These are phyloP conservation scores for Eolophus roseicapilla DNA, from an alignment of 2,113 vertebrate species.

Conservation along the genomic window DNA sequence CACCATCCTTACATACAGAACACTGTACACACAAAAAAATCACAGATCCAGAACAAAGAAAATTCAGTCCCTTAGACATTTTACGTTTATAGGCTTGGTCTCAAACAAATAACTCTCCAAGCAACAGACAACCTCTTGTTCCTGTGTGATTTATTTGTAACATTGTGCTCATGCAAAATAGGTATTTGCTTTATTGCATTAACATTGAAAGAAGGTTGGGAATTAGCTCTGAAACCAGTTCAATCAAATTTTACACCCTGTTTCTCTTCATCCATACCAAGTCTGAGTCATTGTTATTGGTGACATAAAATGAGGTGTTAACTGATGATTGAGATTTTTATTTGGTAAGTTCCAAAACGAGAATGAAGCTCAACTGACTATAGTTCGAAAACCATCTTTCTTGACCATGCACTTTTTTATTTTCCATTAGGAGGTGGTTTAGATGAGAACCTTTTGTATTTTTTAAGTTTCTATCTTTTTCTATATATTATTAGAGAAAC, in stretches of 20 bases:
- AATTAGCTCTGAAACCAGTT: constrained; percentile 54
- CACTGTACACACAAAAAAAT: constrained; percentile 75
- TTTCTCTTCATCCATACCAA: constrained; percentile 53
- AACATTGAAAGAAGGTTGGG: constrained; percentile 68
- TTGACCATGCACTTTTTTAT: constrained; percentile 73
- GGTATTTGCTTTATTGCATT: constrained; percentile 77
- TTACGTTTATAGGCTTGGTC: constrained; percentile 65
- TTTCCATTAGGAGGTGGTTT: constrained; percentile 57
- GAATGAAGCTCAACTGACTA: constrained; percentile 53
- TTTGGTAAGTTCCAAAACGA: constrained; percentile 46
- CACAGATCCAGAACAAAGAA: constrained; percentile 72
- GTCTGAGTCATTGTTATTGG: constrained; percentile 45
- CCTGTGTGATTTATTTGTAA: constrained; percentile 74
- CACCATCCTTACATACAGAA: constrained; percentile 76
- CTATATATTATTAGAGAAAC: constrained; percentile 61
- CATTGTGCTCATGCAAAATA: constrained; percentile 79
- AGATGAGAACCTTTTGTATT: constrained; percentile 32
- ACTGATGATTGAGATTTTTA: constrained; percentile 33
- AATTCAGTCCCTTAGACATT: constrained; percentile 57
- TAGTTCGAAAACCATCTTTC: constrained; percentile 55
- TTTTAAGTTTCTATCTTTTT: constrained; percentile 25
- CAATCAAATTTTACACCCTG: constrained; percentile 54
- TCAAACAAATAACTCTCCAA: constrained; percentile 72
- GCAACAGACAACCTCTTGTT: constrained; percentile 67
- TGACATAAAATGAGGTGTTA: constrained; percentile 42